Evolutionary conservation across 2,797 vertebrate species (phyloP).

Genomic region (Intellagama lesueurii): DNA sequence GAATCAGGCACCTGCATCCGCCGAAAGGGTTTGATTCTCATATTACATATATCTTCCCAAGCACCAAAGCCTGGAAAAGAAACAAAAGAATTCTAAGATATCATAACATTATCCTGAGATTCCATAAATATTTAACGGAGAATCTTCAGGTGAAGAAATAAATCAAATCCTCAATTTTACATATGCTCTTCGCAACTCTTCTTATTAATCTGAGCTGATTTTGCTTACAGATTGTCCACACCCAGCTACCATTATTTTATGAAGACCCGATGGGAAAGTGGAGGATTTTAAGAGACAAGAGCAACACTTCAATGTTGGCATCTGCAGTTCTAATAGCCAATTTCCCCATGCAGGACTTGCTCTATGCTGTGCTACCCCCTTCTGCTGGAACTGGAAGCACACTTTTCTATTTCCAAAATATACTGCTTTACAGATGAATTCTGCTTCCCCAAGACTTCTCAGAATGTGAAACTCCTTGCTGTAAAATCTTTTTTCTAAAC

Average conservation of each 20-base stretch:
- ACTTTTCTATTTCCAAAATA: not conserved
- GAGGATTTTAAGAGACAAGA: not conserved
- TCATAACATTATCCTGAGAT: not conserved
- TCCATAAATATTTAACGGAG: not conserved
- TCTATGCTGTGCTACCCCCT: not conserved
- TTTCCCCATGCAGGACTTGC: no score
- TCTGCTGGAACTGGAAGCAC: not conserved
- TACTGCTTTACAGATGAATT: not conserved
- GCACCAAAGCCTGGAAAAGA: conserved; percentile 88
- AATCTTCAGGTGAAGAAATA: conserved; percentile 18
- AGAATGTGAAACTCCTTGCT: not conserved
- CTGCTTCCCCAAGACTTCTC: not conserved
- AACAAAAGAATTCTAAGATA: conserved; percentile 36
- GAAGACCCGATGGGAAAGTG: not conserved
- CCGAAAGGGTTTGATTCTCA: conserved; percentile 92
- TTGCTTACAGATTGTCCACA: not conserved
- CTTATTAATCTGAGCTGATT: not conserved
- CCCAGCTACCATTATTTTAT: not conserved
- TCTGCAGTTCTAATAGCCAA: no score
- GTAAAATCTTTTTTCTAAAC: no score
- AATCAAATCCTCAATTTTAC: not conserved
- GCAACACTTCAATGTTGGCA: not conserved
- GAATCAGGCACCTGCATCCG: conserved; percentile 90
- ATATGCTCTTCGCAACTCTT: not conserved
- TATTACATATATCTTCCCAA: conserved; percentile 90